A percentile compares a stretch with the other conserved stretches of the same genome.
Conservation (phyloP, 2,797 vertebrate species). For the Hylomyscus alleni region DNA sequence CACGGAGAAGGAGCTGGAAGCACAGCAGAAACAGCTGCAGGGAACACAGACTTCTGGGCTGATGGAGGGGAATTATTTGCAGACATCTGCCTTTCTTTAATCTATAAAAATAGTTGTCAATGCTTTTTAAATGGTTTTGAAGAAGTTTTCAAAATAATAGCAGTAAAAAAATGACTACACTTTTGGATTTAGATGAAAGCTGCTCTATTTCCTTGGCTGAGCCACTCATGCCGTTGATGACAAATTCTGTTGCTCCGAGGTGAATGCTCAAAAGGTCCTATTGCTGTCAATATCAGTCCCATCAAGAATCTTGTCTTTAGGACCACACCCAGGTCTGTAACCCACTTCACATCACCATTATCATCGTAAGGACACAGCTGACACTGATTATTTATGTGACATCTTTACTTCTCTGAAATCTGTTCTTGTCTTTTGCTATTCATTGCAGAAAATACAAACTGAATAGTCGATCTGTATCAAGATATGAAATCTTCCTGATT, state of each 20-base stretch:
- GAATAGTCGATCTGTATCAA: slow-evolving; percentile 60
- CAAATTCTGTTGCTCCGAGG: slow-evolving; percentile 83
- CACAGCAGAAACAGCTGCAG: slow-evolving; percentile 91
- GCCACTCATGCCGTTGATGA: slow-evolving; percentile 81
- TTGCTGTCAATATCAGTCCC: slow-evolving; percentile 80
- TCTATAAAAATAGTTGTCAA: slow-evolving; percentile 84
- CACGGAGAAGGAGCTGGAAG: slow-evolving; percentile 91
- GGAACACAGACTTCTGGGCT: slow-evolving; percentile 95
- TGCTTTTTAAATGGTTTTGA: slow-evolving; percentile 71
- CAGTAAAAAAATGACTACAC: slow-evolving; percentile 59
- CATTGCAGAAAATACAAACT: slow-evolving; percentile 77
- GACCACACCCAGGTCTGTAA: slow-evolving; percentile 78
- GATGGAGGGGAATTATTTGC: slow-evolving; percentile 95
- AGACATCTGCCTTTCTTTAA: slow-evolving; percentile 96
- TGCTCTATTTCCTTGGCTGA: slow-evolving; percentile 85
- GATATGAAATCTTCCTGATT: slow-evolving; percentile 56
- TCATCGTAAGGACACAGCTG: slow-evolving; percentile 66
- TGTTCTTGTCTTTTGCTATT: slow-evolving; percentile 74
- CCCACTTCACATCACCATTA: slow-evolving; percentile 84
- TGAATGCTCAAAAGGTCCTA: slow-evolving; percentile 84
- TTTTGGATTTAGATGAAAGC: slow-evolving; percentile 82
- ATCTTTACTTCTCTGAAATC: slow-evolving; percentile 81
- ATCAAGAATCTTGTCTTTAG: slow-evolving; percentile 84
- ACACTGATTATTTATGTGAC: slow-evolving; percentile 67
- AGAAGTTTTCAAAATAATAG: slow-evolving; percentile 68